Conservation (phyloP, 1,140 invertebrate genomes). For the Euwallacea similis region DNA sequence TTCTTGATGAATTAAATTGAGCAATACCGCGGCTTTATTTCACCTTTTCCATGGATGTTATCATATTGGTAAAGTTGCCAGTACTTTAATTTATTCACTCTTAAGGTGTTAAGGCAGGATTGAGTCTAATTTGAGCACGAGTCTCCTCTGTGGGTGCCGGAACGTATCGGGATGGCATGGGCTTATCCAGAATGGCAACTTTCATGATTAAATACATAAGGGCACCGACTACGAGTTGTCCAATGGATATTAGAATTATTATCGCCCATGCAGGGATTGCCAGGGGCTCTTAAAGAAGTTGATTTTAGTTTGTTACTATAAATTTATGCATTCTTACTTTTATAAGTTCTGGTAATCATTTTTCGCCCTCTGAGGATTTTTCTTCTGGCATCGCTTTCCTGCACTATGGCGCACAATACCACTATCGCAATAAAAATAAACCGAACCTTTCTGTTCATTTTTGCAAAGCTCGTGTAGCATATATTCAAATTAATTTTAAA, state of each 20-base stretch:
- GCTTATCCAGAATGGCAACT: slow-evolving; percentile 61
- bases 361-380: slow-evolving; percentile 59
- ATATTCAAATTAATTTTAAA: slow-evolving; percentile 5
- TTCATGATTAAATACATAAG: slow-evolving; percentile 67
- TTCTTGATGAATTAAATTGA: too few relatives aligned
- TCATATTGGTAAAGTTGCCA: too few relatives aligned
- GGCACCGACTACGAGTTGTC: slow-evolving; percentile 66
- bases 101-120: too few relatives aligned
- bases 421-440: slow-evolving; percentile 55
- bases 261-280: slow-evolving; percentile 74
- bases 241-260: slow-evolving; percentile 65
- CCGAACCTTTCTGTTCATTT: slow-evolving; percentile 2
- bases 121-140: neutral
- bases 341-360: slow-evolving; percentile 67
- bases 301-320: neutral
- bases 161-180: slow-evolving; percentile 34
- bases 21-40: too few relatives aligned
- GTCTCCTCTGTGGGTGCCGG: slow-evolving; percentile 16
- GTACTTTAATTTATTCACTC: too few relatives aligned
- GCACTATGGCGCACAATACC: slow-evolving; percentile 62
- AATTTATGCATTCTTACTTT: slow-evolving; percentile 63
- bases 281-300: slow-evolving; percentile 58
- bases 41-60: too few relatives aligned
- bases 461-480: neutral
- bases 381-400: slow-evolving; percentile 71